Conservation (phyloP, 1,140 invertebrate genomes). For the Sesamia nonagrioides region DNA sequence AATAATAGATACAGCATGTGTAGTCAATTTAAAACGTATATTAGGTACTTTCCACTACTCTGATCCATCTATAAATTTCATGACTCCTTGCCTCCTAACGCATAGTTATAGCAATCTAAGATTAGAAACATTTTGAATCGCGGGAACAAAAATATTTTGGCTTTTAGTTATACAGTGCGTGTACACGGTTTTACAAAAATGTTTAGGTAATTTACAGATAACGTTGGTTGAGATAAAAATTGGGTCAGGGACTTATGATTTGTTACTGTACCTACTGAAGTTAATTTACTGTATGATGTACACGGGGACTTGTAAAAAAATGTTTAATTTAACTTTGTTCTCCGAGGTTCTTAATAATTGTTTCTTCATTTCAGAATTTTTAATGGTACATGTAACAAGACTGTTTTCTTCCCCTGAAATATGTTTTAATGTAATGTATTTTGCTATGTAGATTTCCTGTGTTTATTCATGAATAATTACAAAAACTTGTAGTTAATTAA, state of each 20-base stretch:
- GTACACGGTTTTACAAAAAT: constrained; percentile 14
- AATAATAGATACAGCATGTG: background rate
- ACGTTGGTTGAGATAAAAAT: constrained; percentile 21
- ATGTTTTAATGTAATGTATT: background rate
- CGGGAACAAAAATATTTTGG: constrained; percentile 20
- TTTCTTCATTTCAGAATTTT: background rate
- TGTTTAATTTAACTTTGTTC: constrained; percentile 19
- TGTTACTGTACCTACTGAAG: background rate
- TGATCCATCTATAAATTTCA: background rate
- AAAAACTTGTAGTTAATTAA: background rate
- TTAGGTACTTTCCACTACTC: too few relatives aligned
- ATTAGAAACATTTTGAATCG: constrained; percentile 12
- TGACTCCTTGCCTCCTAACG: background rate
- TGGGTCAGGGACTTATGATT: constrained; percentile 23
- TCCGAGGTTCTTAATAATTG: constrained; percentile 18
- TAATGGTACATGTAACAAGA: background rate
- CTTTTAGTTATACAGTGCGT: constrained; percentile 1
- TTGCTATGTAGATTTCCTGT: background rate
- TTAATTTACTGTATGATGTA: background rate
- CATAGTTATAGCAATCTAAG: background rate
- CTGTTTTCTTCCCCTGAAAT: background rate
- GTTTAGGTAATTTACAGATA: constrained; percentile 15
- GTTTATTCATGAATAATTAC: background rate
- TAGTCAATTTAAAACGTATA: background rate
- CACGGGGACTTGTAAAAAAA: background rate